These are phyloP conservation scores for Heterochromis multidens DNA, from an alignment of 2,113 vertebrate genomes.

Conservation along the genomic window DNA sequence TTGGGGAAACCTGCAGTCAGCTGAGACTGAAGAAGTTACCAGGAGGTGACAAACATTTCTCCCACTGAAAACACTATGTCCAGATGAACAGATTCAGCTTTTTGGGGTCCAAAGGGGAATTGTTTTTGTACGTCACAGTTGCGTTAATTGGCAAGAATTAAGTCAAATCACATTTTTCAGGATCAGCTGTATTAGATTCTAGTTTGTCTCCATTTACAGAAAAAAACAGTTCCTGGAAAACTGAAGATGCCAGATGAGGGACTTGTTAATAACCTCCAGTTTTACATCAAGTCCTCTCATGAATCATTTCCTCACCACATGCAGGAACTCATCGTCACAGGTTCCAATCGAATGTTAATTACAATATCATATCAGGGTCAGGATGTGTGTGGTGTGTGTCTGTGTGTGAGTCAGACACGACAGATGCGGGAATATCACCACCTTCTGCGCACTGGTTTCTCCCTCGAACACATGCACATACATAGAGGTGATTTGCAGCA, in stretches of 20 bases:
- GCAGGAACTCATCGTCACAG: not conserved
- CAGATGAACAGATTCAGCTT: too few species aligned
- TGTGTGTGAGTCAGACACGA: slow-evolving; percentile 10
- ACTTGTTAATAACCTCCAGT: not conserved
- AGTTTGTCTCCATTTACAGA: not conserved
- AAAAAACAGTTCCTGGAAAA: not conserved
- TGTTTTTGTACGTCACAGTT: not conserved
- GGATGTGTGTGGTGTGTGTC: not conserved
- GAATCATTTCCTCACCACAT: slow-evolving; percentile 10
- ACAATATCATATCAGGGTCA: not conserved
- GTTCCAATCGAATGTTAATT: slow-evolving; percentile 3
- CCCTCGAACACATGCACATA: slow-evolving; percentile 1
- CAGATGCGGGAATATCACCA: slow-evolving; percentile 31
- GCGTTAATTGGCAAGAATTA: not conserved
- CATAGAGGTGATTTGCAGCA: slow-evolving; percentile 29
- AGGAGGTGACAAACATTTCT: too few species aligned
- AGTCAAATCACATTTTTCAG: not conserved
- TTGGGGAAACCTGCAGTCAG: too few species aligned
- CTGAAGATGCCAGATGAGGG: not conserved
- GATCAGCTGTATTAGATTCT: not conserved
- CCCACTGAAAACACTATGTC: too few species aligned
- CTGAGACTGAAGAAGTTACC: too few species aligned
- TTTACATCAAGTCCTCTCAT: not conserved
- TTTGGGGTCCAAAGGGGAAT: too few species aligned
- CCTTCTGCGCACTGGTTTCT: not conserved